Percentiles rank a stretch among this genome's conserved stretches.
These are phyloP conservation scores for Ceryle rudis DNA, from an alignment of 2,797 vertebrate species.

Conservation along the genomic window DNA sequence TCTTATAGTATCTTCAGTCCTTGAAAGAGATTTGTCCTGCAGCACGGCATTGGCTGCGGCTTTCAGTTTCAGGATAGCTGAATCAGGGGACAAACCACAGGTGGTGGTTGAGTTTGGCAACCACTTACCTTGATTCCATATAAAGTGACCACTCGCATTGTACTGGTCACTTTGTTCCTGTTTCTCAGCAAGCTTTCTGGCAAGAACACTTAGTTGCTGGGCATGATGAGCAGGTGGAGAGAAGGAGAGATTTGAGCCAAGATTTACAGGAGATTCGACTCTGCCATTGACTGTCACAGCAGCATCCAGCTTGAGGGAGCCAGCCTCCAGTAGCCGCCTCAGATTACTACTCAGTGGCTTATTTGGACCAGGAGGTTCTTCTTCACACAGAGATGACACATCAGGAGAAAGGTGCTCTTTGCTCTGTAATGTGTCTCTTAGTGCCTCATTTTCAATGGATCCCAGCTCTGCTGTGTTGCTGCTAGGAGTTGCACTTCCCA, in stretches of 20 bases:
- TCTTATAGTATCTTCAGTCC: conserved; percentile 90
- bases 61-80: conserved; percentile 98
- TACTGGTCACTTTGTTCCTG: conserved; percentile 94
- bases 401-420: conserved; percentile 93
- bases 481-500: conserved; percentile 92
- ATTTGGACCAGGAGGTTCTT: conserved; percentile 87
- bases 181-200: conserved; percentile 95
- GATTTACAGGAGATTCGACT: conserved; percentile 85
- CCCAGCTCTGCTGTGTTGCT: conserved; percentile 90
- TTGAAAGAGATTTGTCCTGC: conserved; percentile 92
- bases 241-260: conserved; percentile 86
- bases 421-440: conserved; percentile 82
- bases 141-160: conserved; percentile 88
- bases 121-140: conserved; percentile 98
- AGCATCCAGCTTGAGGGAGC: conserved; percentile 90
- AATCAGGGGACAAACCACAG: conserved; percentile 94
- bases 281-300: conserved; percentile 82
- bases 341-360: conserved; percentile 97
- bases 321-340: conserved; percentile 93
- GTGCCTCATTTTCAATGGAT: conserved; percentile 84
- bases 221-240: conserved; percentile 95
- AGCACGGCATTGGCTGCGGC: conserved; percentile 97
- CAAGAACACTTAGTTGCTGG: conserved; percentile 97
- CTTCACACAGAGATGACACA: conserved; percentile 90
- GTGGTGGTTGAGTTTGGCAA: conserved; percentile 86